These are phyloP conservation scores for Drosophila limbata DNA, from an alignment of 2,888 invertebrate genomes.

Conservation along the genomic window DNA sequence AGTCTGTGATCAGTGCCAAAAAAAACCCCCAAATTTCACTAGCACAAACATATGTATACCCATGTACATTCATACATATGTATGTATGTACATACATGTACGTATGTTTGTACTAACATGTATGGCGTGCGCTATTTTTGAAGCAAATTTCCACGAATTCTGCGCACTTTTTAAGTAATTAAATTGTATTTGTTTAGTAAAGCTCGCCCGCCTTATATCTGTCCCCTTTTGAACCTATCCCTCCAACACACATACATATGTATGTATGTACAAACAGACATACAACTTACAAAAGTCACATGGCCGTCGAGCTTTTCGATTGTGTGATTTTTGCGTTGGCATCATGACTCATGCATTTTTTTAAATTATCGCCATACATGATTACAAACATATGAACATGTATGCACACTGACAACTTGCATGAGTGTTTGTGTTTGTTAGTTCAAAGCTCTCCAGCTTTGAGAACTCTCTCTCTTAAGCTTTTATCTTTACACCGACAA, in stretches of 20 bases:
- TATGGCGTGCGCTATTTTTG: constrained; percentile 30
- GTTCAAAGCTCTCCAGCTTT: constrained; percentile 49
- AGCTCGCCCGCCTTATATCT: constrained; percentile 14
- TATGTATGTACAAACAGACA: not conserved
- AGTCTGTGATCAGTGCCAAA: constrained; percentile 55
- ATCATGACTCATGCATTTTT: constrained; percentile 72
- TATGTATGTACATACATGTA: constrained; percentile 5
- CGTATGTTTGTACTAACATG: constrained; percentile 1
- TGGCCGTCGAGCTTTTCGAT: constrained; percentile 44
- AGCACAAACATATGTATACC: constrained; percentile 8
- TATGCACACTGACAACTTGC: constrained; percentile 11
- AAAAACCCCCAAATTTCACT: constrained; percentile 26
- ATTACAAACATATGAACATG: not conserved
- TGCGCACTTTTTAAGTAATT: constrained; percentile 36
- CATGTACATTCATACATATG: not conserved
- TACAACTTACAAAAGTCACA: constrained; percentile 62
- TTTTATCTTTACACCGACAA: constrained; percentile 57
- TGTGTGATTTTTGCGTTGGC: constrained; percentile 52
- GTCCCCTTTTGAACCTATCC: constrained; percentile 36
- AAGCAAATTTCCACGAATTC: constrained; percentile 66
- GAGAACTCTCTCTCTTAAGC: constrained; percentile 49
- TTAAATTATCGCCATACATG: constrained; percentile 27
- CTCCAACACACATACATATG: too few species aligned
- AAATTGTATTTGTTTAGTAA: constrained; percentile 33
- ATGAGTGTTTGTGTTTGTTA: constrained; percentile 14